These are phyloP conservation scores for Endomychus coccineus DNA, from an alignment of 2,888 invertebrate species.

Conservation along the genomic window DNA sequence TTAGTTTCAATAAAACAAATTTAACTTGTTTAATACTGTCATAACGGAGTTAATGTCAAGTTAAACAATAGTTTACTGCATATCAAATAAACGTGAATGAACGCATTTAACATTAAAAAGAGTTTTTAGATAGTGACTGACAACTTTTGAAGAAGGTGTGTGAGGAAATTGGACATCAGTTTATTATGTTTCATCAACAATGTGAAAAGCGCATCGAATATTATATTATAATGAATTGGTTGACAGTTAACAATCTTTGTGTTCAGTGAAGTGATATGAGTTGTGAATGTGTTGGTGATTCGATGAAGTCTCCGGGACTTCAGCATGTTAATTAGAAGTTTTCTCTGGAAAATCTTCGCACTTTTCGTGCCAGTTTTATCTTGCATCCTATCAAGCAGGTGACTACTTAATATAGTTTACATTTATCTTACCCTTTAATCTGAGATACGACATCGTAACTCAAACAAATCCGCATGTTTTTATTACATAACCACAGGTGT, in stretches of 20 bases:
- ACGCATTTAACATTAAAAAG: conserved; percentile 20
- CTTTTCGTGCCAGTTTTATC: conserved; percentile 26
- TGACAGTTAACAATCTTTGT: too few relatives aligned
- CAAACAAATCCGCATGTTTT: too few relatives aligned
- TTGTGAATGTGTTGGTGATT: conserved; percentile 28
- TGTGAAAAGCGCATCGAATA: not conserved
- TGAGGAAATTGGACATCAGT: conserved; percentile 13
- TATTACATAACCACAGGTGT: too few relatives aligned
- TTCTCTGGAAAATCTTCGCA: conserved; percentile 27
- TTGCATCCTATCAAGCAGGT: conserved; percentile 19
- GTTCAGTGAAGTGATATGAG: conserved; percentile 27
- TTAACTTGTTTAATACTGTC: conserved; percentile 22
- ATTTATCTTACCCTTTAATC: too few relatives aligned
- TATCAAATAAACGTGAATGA: conserved; percentile 22
- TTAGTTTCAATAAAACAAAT: not conserved
- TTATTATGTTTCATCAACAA: too few relatives aligned
- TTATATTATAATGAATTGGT: conserved; percentile 11
- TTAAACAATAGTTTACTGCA: conserved; percentile 29
- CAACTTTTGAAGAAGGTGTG: conserved; percentile 20
- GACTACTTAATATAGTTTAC: too few relatives aligned
- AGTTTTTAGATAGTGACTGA: too few relatives aligned
- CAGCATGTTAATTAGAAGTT: conserved; percentile 32
- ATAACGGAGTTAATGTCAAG: conserved; percentile 24
- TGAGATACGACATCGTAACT: too few relatives aligned
- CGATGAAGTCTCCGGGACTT: conserved; percentile 24